A percentile compares a stretch with the other conserved stretches of the same genome.
phyloP scores from a whole-genome alignment of 2,113 vertebrate genomes.

The Scophthalmus maximus region DNA sequence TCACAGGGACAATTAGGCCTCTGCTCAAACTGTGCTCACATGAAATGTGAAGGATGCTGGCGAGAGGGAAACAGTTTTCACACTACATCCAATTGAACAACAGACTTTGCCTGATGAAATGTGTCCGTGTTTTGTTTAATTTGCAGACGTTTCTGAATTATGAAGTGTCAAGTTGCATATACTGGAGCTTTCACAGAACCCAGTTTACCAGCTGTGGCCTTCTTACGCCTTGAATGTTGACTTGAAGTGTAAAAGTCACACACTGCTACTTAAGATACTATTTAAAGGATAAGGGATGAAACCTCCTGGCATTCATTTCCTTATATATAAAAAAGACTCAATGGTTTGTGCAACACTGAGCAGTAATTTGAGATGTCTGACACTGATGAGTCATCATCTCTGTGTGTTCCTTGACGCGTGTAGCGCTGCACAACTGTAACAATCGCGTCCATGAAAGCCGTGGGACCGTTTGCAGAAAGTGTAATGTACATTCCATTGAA shows the following conservation, averaged over 20 bases:
- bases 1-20: background rate
- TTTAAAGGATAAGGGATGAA: background rate
- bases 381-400: background rate
- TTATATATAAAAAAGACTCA: background rate
- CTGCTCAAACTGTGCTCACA: background rate
- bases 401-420: background rate
- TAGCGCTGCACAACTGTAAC: background rate
- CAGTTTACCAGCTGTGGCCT: no score
- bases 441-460: background rate
- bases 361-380: background rate
- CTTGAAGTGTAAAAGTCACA: no score
- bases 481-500: background rate
- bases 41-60: no score
- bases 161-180: no score
- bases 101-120: background rate
- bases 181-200: no score
- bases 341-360: background rate
- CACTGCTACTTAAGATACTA: no score
- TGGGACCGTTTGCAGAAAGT: background rate
- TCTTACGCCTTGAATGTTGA: background rate
- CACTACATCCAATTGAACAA: background rate
- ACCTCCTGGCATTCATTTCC: background rate
- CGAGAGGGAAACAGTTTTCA: background rate
- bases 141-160: no score
- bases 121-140: background rate